These are phyloP conservation scores for Papilio xuthus DNA, from an alignment of 1,140 invertebrate genomes.

Conservation along the genomic window DNA sequence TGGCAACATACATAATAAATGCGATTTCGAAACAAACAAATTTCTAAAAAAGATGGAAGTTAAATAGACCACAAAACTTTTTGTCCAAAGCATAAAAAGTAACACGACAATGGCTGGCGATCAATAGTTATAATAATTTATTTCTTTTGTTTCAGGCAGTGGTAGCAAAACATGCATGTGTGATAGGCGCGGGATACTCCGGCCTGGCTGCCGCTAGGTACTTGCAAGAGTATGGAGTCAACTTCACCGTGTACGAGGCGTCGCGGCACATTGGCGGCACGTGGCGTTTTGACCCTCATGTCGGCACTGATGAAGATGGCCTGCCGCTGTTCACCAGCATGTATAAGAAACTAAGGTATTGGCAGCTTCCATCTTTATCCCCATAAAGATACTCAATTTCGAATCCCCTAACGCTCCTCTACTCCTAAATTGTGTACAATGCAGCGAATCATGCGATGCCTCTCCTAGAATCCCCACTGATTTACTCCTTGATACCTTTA, in stretches of 20 bases:
- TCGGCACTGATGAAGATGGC: constrained; percentile 83
- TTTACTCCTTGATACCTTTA: no score
- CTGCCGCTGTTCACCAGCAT: constrained; percentile 87
- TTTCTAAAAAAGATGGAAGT: no score
- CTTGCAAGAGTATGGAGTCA: constrained; percentile 62
- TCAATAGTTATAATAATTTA: neutral
- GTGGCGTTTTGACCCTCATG: constrained; percentile 87
- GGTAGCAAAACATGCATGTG: constrained; percentile 54
- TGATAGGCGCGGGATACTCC: constrained; percentile 73
- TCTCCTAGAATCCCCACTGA: no score
- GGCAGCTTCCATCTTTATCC: constrained; percentile 50
- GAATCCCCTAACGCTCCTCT: neutral
- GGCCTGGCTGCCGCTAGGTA: constrained; percentile 68
- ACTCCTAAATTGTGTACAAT: neutral
- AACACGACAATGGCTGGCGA: no score
- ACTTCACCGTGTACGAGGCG: constrained; percentile 84
- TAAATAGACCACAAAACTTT: no score
- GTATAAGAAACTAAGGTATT: constrained; percentile 87
- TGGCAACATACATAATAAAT: no score
- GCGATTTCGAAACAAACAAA: no score
- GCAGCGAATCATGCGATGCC: no score
- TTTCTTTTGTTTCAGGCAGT: constrained; percentile 48
- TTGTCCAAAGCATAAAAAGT: no score
- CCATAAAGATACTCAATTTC: neutral
- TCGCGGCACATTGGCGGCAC: constrained; percentile 85